These are phyloP conservation scores for Galeopsomyia nigrocyanea DNA, from an alignment of 2,888 invertebrate genomes.

Conservation along the genomic window DNA sequence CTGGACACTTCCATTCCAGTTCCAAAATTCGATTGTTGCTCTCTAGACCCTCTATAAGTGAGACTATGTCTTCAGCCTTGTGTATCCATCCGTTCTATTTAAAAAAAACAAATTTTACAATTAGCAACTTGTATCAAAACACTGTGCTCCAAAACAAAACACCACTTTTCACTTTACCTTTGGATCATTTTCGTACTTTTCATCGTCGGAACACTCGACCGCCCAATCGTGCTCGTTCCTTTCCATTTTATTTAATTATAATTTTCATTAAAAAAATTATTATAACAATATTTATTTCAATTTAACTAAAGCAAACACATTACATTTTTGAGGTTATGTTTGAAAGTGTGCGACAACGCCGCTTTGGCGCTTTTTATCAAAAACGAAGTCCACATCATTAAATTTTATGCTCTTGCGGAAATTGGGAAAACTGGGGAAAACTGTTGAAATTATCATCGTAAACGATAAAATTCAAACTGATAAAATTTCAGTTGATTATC, in stretches of 20 bases:
- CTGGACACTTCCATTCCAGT: constrained; percentile 86
- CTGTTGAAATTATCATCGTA: too few relatives aligned
- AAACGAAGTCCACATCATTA: background rate
- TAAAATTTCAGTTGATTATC: too few relatives aligned
- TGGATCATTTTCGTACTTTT: constrained; percentile 67
- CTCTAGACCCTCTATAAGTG: constrained; percentile 80
- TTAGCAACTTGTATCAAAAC: constrained; percentile 14
- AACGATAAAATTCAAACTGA: too few relatives aligned
- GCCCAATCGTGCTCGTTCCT: constrained; percentile 73
- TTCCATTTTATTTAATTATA: constrained; percentile 56
- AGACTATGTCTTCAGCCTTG: constrained; percentile 78
- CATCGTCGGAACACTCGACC: constrained; percentile 79
- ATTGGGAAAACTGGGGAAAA: too few relatives aligned
- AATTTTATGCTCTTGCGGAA: background rate
- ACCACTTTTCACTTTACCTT: constrained; percentile 56
- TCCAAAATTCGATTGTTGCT: constrained; percentile 76
- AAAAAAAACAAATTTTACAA: constrained; percentile 27
- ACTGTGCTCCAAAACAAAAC: constrained; percentile 9
- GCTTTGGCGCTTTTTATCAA: constrained; percentile 33
- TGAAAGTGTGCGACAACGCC: constrained; percentile 26
- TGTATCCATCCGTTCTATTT: constrained; percentile 74
- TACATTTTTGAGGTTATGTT: constrained; percentile 45
- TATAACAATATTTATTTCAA: constrained; percentile 25
- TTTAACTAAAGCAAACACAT: constrained; percentile 31
- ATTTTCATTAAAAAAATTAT: constrained; percentile 19